Percentiles rank a stretch among this genome's conserved stretches.
phyloP scores from a whole-genome alignment of 2,888 invertebrate species.

The Cryptus viduatorius region DNA sequence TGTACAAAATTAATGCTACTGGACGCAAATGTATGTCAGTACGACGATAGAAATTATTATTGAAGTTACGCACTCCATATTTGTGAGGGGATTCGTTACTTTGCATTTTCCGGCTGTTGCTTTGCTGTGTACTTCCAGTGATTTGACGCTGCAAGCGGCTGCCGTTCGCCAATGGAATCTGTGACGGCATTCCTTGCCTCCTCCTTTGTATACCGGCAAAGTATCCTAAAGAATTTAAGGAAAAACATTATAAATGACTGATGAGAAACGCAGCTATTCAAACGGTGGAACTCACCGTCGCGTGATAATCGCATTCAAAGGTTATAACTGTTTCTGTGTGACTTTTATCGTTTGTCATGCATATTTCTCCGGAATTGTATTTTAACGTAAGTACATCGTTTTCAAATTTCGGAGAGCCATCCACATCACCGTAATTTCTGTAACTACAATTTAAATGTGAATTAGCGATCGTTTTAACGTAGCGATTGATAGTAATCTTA shows the following conservation, averaged over 20 bases:
- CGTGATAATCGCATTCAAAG: constrained; percentile 78
- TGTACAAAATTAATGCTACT: constrained; percentile 2
- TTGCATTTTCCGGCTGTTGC: constrained; percentile 73
- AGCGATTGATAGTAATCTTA: neutral
- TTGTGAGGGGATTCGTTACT: constrained; percentile 77
- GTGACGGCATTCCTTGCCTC: constrained; percentile 75
- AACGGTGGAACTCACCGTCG: constrained; percentile 71
- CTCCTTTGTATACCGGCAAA: constrained; percentile 74
- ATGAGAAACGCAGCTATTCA: neutral
- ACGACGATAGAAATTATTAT: neutral
- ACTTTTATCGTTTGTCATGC: constrained; percentile 40
- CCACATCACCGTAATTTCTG: constrained; percentile 61
- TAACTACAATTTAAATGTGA: constrained; percentile 49
- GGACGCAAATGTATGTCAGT: neutral
- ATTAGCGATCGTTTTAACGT: neutral
- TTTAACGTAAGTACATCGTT: constrained; percentile 55
- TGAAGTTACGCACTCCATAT: constrained; percentile 67
- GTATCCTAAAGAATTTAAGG: constrained; percentile 72
- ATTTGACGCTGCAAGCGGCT: constrained; percentile 77
- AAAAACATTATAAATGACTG: neutral
- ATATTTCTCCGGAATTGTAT: constrained; percentile 75
- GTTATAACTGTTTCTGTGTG: constrained; percentile 75
- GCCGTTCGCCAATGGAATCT: constrained; percentile 78
- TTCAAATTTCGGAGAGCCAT: constrained; percentile 47
- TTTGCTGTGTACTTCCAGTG: constrained; percentile 73